A percentile compares a stretch with the other conserved stretches of the same genome.
Evolutionary conservation across 1,140 invertebrate species (phyloP).

Genomic region (Caenorhabditis briggsae): DNA sequence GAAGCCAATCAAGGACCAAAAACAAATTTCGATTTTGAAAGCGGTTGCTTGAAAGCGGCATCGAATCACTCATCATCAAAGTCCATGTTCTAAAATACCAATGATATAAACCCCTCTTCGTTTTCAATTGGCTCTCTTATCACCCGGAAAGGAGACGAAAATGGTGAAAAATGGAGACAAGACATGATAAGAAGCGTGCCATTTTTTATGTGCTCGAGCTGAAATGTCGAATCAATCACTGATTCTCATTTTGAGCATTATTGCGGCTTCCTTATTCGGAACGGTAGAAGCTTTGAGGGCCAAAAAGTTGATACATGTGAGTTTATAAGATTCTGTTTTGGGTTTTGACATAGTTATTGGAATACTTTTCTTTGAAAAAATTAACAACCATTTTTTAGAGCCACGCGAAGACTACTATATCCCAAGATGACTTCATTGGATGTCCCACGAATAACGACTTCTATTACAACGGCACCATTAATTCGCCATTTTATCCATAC

Average conservation of each 20-base stretch:
- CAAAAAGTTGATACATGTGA: not conserved
- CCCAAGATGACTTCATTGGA: constrained; percentile 59
- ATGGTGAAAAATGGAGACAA: not conserved
- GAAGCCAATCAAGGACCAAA: too few species aligned
- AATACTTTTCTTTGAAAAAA: not conserved
- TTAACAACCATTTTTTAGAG: not conserved
- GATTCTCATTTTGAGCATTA: not conserved
- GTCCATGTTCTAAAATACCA: not conserved
- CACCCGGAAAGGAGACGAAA: constrained; percentile 10
- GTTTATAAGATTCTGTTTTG: not conserved
- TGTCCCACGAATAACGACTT: constrained; percentile 64
- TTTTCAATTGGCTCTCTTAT: not conserved
- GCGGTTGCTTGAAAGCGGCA: too few species aligned
- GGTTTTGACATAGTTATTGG: not conserved
- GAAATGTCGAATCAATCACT: not conserved
- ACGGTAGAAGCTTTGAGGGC: not conserved
- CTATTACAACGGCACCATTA: constrained; percentile 64
- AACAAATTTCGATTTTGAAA: too few species aligned
- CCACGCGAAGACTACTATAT: not conserved
- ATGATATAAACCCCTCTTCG: not conserved
- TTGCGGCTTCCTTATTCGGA: not conserved
- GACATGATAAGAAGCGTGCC: not conserved
- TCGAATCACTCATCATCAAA: constrained; percentile 11
- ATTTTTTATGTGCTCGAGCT: not conserved
- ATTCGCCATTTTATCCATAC: constrained; percentile 61